Base-by-base conservation (phyloP, 2,888 invertebrate species). In the Yponomeuta sedellus region DNA sequence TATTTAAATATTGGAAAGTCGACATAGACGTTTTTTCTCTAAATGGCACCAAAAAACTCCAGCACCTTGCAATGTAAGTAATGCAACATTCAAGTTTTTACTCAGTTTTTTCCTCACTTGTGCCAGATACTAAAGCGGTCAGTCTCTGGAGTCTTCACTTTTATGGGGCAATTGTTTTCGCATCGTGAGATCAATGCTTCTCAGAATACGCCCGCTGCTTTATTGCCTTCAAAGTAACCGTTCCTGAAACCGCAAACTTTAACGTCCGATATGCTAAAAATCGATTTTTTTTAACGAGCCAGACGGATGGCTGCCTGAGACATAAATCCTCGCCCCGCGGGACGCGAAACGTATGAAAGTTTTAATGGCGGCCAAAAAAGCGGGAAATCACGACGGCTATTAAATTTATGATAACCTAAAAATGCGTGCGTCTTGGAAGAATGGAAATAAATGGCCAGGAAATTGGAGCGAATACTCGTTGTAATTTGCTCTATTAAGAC, bases 181-280 rank as follows among this genome's bases (percentile, higher is more conserved):
- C 44, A 52, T 52, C 44, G 44, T 16, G 44, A 52, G 44, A 52
- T 52, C 44, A 16, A 52, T 52, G 44, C 12, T 52, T 52, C 44
- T 52, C 44, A 16, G 44, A 52, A 52, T 52, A 52, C 44, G 44
- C 44, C 44, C 44, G 44, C 16, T 16, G 16, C 44, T 52, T 52
- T 52, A 52, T 52, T 52, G 44, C 44, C 44, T 52, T 52, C 16
- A 52, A 52, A 52, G 44, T 52, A 52, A 52, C 44, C 44, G 44
- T 52, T 52, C 44, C 44, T 12, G 44, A 52, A 52, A 52, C 44
- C 44, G 44, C 44, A 52, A 52, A 52, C 44, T 52, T 52, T 52
- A 52, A 52, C 44, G 44, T 52, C 44, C 44, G 44, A 52, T 52
- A 52, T 52, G 44, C 44, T 52, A 52, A 52, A 52, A 52, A 52